Evolutionary conservation across 2,113 vertebrate species (phyloP).

Genomic region (Mandrillus leucophaeus): DNA sequence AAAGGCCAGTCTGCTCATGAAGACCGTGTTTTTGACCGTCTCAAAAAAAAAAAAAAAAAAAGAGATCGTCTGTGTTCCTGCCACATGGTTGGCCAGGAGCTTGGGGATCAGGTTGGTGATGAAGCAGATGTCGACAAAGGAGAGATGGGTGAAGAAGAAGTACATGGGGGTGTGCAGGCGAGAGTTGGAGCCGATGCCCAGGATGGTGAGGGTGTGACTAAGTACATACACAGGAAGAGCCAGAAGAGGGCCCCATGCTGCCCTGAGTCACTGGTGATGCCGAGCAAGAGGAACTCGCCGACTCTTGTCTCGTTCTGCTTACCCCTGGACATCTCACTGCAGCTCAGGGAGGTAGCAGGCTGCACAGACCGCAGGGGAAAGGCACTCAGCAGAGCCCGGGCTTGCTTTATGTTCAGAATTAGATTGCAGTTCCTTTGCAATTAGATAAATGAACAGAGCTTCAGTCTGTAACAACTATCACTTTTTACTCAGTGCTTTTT

Average conservation of each 20-base stretch:
- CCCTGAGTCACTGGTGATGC: neutral
- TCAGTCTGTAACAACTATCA: neutral
- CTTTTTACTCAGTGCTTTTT: neutral
- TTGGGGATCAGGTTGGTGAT: constrained; percentile 43
- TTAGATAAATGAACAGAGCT: neutral
- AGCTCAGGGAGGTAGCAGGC: neutral
- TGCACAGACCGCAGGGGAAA: no score
- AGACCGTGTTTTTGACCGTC: fast-evolving
- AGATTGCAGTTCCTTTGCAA: neutral
- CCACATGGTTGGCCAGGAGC: neutral
- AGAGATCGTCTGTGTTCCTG: neutral
- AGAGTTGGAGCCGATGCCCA: neutral
- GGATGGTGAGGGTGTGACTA: constrained; percentile 20
- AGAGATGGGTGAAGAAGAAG: neutral
- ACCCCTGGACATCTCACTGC: neutral
- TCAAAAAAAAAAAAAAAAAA: neutral
- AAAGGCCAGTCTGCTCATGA: constrained; percentile 13
- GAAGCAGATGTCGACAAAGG: neutral
- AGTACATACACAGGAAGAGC: constrained; percentile 48
- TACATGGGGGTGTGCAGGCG: neutral
- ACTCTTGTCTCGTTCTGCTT: neutral
- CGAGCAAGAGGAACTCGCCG: constrained; percentile 37
- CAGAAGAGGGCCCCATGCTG: constrained; percentile 49
- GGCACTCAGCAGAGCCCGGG: no score
- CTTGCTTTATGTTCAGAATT: neutral